These are phyloP conservation scores for Micrastur ruficollis DNA, from an alignment of 2,797 vertebrate genomes.

Conservation along the genomic window DNA sequence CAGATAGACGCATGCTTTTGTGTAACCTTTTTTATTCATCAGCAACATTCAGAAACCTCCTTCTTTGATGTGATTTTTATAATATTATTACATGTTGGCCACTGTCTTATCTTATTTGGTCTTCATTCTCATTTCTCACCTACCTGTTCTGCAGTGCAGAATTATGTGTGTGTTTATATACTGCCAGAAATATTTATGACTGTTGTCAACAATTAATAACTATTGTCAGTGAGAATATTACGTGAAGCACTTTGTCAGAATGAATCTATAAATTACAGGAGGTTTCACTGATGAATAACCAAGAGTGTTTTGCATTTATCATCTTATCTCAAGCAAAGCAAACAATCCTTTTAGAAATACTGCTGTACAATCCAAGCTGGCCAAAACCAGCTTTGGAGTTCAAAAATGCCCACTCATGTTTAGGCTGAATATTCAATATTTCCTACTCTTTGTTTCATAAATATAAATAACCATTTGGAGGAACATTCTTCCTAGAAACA, in stretches of 20 bases:
- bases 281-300: not conserved
- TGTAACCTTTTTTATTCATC: not conserved
- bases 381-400: constrained; percentile 13
- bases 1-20: not conserved
- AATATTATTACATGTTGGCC: not conserved
- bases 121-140: not conserved
- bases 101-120: not conserved
- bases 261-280: not conserved
- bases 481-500: not conserved
- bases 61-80: not conserved
- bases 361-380: constrained; percentile 16
- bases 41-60: not conserved
- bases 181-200: not conserved
- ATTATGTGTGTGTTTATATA: not conserved
- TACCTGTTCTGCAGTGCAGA: constrained; percentile 34
- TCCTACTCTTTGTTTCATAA: not conserved
- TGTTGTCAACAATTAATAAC: constrained; percentile 21
- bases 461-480: not conserved
- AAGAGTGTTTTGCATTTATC: not conserved
- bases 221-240: not conserved
- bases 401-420: constrained; percentile 66
- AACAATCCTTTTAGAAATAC: not conserved
- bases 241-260: not conserved
- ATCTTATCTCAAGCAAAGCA: constrained; percentile 8
- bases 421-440: not conserved